These are phyloP conservation scores for Phyllostomus hastatus DNA, from an alignment of 2,113 vertebrate genomes.

Conservation along the genomic window DNA sequence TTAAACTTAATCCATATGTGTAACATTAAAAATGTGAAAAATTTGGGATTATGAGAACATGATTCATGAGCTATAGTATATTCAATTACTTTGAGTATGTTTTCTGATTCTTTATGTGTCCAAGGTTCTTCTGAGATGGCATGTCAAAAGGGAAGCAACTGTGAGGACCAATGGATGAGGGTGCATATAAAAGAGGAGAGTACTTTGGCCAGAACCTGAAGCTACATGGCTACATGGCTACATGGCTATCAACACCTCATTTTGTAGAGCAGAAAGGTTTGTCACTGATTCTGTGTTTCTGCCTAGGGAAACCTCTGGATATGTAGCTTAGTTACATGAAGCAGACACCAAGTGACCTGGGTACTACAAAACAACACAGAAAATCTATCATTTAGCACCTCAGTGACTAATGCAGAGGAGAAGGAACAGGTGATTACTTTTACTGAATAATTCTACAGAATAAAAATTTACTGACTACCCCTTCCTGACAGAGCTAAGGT, in stretches of 20 bases:
- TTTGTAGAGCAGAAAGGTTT: not conserved
- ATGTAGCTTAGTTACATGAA: not conserved
- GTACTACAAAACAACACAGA: not conserved
- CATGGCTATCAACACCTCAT: not conserved
- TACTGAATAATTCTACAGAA: not conserved
- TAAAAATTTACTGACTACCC: not conserved
- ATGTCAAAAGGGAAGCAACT: not conserved
- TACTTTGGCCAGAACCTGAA: not conserved
- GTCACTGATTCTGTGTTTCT: not conserved
- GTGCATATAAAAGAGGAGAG: not conserved
- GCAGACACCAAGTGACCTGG: not conserved
- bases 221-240: not conserved
- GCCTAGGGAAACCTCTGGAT: not conserved
- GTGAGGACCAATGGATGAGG: not conserved
- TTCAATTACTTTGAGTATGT: not conserved
- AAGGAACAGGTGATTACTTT: not conserved
- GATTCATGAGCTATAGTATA: not conserved
- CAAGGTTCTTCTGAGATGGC: not conserved
- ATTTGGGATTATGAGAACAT: not conserved
- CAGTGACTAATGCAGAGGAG: not conserved
- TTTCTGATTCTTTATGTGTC: not conserved
- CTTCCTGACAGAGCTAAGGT: too few relatives aligned
- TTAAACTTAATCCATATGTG: not conserved
- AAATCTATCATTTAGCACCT: not conserved
- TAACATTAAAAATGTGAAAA: not conserved